A percentile compares a stretch with the other conserved stretches of the same genome.
These are phyloP conservation scores for Wasmannia auropunctata DNA, from an alignment of 1,140 invertebrate species.

Conservation along the genomic window DNA sequence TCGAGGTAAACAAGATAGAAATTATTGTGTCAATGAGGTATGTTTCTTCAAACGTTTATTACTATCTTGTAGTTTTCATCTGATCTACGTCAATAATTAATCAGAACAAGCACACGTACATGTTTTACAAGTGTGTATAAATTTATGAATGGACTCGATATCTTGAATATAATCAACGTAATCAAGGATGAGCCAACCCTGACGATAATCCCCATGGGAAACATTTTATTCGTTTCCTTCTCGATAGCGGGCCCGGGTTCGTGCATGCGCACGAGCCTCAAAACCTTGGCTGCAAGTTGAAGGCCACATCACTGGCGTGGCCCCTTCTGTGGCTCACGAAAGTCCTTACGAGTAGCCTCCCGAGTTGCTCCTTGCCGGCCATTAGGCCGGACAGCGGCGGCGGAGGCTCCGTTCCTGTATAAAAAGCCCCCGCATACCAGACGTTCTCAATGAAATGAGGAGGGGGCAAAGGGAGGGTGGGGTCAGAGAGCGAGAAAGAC, in stretches of 20 bases:
- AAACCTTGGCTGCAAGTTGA: constrained; percentile 76
- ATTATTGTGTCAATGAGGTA: neutral
- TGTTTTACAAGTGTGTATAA: neutral
- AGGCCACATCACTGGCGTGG: constrained; percentile 68
- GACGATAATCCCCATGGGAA: constrained; percentile 18
- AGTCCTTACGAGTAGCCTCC: constrained; percentile 67
- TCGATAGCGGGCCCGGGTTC: neutral
- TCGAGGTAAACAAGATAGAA: neutral
- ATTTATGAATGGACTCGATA: neutral
- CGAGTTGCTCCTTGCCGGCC: constrained; percentile 65
- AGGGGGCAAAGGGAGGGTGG: constrained; percentile 57
- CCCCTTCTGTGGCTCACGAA: constrained; percentile 59
- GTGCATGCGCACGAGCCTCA: constrained; percentile 51
- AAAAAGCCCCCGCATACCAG: constrained; percentile 79
- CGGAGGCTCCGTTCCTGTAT: constrained; percentile 67
- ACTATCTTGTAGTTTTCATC: neutral
- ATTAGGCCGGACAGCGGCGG: constrained; percentile 59
- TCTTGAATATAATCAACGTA: neutral
- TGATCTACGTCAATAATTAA: neutral
- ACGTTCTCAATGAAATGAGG: constrained; percentile 79
- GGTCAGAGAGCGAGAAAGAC: constrained; percentile 34
- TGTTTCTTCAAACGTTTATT: neutral
- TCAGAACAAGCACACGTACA: neutral
- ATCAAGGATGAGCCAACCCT: constrained; percentile 14
- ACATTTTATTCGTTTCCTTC: constrained; percentile 34